Conservation (phyloP, 2,888 invertebrate genomes). For the Panzeria rudis region DNA sequence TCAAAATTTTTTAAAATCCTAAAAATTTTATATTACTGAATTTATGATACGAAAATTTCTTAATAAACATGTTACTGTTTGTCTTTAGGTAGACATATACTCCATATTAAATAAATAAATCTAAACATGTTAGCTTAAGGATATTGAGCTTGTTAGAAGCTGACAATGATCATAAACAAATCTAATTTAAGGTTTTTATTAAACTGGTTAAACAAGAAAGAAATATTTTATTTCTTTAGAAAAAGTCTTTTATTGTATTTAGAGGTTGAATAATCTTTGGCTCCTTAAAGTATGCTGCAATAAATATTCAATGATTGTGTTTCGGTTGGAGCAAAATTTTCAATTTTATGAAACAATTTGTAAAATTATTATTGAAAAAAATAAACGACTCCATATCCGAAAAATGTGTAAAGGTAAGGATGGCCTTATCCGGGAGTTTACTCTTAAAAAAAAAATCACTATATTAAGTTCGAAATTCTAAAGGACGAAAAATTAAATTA, state of each 20-base stretch:
- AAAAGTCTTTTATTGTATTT: background rate
- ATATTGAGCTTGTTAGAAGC: background rate
- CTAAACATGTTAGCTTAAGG: background rate
- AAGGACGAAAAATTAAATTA: no score
- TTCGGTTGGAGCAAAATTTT: no score
- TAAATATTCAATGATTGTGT: background rate
- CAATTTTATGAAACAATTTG: no score
- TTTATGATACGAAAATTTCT: background rate
- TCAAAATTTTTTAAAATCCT: background rate
- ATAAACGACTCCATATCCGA: no score
- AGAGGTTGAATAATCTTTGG: no score
- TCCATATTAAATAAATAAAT: background rate
- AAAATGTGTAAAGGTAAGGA: no score
- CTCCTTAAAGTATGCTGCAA: conserved; percentile 18
- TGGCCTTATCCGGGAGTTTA: no score
- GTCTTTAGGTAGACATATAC: background rate
- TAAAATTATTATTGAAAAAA: no score
- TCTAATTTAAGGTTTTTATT: background rate
- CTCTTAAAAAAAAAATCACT: no score
- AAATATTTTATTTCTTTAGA: background rate
- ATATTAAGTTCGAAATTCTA: no score
- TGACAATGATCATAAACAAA: background rate
- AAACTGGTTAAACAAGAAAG: background rate
- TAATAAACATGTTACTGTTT: background rate
- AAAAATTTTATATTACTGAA: background rate